phyloP scores from a whole-genome alignment of 2,888 invertebrate genomes.

The Homarus gammarus region DNA sequence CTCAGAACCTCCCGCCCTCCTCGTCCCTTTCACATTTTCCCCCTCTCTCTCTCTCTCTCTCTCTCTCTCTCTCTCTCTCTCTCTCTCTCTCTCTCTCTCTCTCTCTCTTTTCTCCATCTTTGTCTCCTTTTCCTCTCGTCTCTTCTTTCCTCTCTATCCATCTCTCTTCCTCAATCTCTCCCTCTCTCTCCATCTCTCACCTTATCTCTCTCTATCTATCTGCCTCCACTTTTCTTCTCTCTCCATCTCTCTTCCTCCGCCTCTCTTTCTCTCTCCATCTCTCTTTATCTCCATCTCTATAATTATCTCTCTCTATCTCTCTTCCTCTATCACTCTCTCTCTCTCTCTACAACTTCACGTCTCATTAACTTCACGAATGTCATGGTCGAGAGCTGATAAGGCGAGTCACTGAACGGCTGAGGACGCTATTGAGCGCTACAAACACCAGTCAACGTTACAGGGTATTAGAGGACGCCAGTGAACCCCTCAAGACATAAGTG shows the following conservation, averaged over 20 bases:
- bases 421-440: not conserved
- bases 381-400: conserved; percentile 10
- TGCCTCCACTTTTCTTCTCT: not conserved
- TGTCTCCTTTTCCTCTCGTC: not conserved
- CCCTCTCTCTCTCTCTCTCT: conserved; percentile 24
- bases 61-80: conserved; percentile 34
- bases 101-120: conserved; percentile 4
- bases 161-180: not conserved
- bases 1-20: not conserved
- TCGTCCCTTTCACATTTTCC: not conserved
- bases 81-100: conserved; percentile 10
- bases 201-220: too few relatives aligned
- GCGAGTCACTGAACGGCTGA: too few relatives aligned
- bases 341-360: too few relatives aligned
- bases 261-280: too few relatives aligned
- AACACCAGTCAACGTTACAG: not conserved
- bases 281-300: too few relatives aligned
- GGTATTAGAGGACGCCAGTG: too few relatives aligned
- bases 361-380: too few relatives aligned
- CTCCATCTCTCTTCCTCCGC: not conserved
- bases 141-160: conserved; percentile 1
- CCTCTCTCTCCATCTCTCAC: too few relatives aligned
- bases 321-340: too few relatives aligned
- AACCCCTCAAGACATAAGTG: too few relatives aligned
- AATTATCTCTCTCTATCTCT: too few relatives aligned